Evolutionary conservation across 2,113 vertebrate genomes (phyloP).

Genomic region (Chauna torquata): DNA sequence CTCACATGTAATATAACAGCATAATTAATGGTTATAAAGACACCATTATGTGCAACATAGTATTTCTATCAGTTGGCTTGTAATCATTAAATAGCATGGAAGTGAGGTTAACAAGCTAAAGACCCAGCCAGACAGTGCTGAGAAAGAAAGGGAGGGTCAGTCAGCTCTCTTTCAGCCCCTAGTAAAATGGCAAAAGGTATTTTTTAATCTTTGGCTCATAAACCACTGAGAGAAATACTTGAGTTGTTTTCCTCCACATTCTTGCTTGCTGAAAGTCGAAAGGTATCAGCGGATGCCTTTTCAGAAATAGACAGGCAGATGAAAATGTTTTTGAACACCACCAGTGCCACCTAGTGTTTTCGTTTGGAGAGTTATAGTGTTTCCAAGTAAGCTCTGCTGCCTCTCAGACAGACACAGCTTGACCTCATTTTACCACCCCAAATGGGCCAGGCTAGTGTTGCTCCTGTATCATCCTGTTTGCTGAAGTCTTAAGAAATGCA

Average conservation of each 20-base stretch:
- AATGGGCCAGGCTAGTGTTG: neutral
- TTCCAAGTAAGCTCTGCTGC: neutral
- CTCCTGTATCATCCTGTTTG: neutral
- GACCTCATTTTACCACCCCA: neutral
- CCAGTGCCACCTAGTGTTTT: slow-evolving; percentile 76
- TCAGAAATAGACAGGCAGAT: neutral
- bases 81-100: neutral
- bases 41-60: neutral
- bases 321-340: slow-evolving; percentile 25
- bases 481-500: neutral
- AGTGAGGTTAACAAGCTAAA: slow-evolving; percentile 9
- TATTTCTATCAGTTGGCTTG: slow-evolving; percentile 17
- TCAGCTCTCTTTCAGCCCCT: neutral
- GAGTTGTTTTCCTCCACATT: slow-evolving; percentile 54
- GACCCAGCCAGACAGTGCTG: neutral
- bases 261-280: slow-evolving; percentile 25
- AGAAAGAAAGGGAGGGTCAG: neutral
- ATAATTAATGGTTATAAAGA: slow-evolving; percentile 46
- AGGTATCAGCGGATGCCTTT: neutral
- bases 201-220: slow-evolving; percentile 22
- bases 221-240: slow-evolving; percentile 31
- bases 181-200: neutral
- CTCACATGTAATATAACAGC: neutral
- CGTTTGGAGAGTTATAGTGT: fast-evolving
- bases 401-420: neutral